Evolutionary conservation across 2,113 vertebrate species (phyloP).

Genomic region (Eudyptes chrysolophus): DNA sequence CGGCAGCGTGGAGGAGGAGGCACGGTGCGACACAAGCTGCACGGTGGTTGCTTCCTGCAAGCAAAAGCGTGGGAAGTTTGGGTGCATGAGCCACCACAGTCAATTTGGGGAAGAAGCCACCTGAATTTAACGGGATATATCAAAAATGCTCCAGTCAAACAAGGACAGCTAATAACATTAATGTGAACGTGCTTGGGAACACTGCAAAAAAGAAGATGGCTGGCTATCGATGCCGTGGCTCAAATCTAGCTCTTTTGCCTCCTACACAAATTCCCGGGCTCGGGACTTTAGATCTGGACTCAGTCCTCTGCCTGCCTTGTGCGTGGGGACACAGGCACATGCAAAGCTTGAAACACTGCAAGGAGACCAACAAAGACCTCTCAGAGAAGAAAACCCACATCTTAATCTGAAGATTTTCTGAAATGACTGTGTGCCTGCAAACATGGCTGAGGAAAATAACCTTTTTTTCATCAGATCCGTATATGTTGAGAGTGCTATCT

Average conservation of each 20-base stretch:
- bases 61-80: neutral
- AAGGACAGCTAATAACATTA: neutral
- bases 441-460: neutral
- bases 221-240: neutral
- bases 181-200: accelerated
- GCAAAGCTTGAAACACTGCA: neutral
- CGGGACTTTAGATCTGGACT: neutral
- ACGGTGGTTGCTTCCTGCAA: neutral
- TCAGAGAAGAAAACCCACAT: neutral
- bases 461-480: neutral
- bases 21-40: accelerated
- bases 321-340: neutral
- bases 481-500: neutral
- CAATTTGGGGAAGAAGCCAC: accelerated
- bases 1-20: accelerated
- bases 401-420: neutral
- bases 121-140: neutral
- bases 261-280: neutral
- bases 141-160: neutral
- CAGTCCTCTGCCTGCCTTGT: neutral
- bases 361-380: neutral
- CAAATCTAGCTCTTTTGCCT: neutral
- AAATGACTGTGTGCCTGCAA: neutral
- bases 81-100: neutral
- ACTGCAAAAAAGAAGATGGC: neutral